A percentile compares a stretch with the other conserved stretches of the same genome.
These are phyloP conservation scores for Tetramorium alpestre DNA, from an alignment of 1,140 invertebrate genomes.

Conservation along the genomic window DNA sequence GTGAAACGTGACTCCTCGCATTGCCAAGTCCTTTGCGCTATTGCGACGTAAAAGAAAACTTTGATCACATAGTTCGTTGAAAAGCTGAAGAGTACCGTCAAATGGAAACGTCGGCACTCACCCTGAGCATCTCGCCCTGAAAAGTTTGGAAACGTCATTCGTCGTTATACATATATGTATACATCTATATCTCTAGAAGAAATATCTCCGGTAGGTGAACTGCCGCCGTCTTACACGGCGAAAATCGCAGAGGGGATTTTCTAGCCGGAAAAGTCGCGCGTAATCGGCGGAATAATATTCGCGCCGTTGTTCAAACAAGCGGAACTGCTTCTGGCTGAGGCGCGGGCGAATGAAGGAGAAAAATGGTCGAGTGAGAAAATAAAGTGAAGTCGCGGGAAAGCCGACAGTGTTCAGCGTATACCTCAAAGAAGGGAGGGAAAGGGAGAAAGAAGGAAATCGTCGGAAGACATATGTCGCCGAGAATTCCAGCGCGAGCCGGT, in stretches of 20 bases:
- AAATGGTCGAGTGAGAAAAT: slow-evolving; percentile 43
- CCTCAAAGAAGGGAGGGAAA: neutral
- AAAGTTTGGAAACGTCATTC: slow-evolving; percentile 19
- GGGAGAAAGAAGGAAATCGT: neutral
- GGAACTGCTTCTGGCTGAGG: neutral
- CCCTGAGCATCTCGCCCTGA: neutral
- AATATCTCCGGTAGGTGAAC: neutral
- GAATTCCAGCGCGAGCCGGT: slow-evolving; percentile 22
- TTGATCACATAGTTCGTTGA: slow-evolving; percentile 15
- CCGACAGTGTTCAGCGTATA: neutral
- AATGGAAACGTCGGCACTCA: neutral
- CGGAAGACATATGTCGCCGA: slow-evolving; percentile 37
- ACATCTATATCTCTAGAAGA: slow-evolving; percentile 7
- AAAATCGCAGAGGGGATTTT: slow-evolving; percentile 50
- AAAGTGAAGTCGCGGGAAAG: neutral
- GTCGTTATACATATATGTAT: slow-evolving; percentile 1
- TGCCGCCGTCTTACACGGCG: neutral
- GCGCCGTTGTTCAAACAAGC: slow-evolving; percentile 26
- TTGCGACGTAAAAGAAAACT: slow-evolving; percentile 18
- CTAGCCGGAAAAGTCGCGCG: slow-evolving; percentile 24
- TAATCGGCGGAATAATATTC: slow-evolving; percentile 58
- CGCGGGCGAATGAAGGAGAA: slow-evolving; percentile 10
- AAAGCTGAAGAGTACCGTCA: neutral
- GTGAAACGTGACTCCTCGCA: neutral
- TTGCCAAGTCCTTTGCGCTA: slow-evolving; percentile 8